Evolutionary conservation across 2,113 vertebrate genomes (phyloP), one percentile per base, ranked within the genome.

Genomic region (Mormyrus iriodes): DNA sequence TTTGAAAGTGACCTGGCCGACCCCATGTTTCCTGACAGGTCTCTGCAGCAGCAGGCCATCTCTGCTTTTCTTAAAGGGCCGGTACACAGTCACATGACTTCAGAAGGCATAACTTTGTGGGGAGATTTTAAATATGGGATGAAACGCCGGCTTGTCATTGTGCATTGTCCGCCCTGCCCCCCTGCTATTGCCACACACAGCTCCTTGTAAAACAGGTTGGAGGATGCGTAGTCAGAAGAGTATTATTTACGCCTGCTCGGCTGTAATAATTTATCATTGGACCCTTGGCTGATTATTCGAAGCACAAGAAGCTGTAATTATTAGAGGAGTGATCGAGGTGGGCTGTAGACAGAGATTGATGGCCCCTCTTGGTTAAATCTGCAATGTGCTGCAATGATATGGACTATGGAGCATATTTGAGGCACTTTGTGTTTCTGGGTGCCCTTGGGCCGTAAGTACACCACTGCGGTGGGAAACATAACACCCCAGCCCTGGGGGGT

Each of bases 281-380:
- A 35, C n/a, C 49, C 61, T 2, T 5, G n/a, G 44, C 9, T 21
- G 35, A 87, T 51, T 27, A 19, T 51, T 44, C 15, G 42, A 86
- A 69, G 82, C 85, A 83, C 13, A 9, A 61, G 48, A 44, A 61
- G 24, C 89, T 69, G 51, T 42, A 51, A 89, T 86, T 86, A 86
- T 31, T 9, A 73, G 39, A 55, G 55, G 76, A 61, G 88, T 7
- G 76, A 58, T 15, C 7, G 35, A 46, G 76, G 53, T 46, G 52
- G 88, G 35, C 69, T 13, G 31, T 6, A 15, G 48, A 86, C 24
- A 4, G 85, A 86, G 51, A 86, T 19, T 55, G 85, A 86, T 86
- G 85, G 55, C 46, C 49, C 1, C 5, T 86, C 27, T 46, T n/a
- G n/a, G 61, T n/a, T n/a, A 9, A 12, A 53, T 53, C 9, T 19